A percentile compares a stretch with the other conserved stretches of the same genome.
Conservation (phyloP, 1,140 invertebrate genomes). For the Dendrolimus punctatus region DNA sequence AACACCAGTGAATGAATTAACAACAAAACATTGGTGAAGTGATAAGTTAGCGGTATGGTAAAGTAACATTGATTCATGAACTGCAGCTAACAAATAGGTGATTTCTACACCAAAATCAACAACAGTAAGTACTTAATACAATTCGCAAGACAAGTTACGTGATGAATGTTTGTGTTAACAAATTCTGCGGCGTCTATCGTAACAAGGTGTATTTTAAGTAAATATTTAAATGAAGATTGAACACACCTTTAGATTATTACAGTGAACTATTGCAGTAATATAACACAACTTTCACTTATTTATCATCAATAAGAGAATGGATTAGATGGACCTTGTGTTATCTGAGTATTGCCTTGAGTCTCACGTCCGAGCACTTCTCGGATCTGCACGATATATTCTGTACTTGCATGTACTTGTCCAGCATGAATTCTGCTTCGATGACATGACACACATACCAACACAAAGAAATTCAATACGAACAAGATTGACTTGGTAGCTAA, state of each 20-base stretch:
- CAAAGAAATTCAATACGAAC: conserved; percentile 1
- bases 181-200: no score
- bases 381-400: neutral
- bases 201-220: no score
- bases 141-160: no score
- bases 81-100: conserved; percentile 4
- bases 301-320: conserved; percentile 45
- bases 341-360: conserved; percentile 42
- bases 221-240: no score
- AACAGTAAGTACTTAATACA: no score
- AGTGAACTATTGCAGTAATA: conserved; percentile 1
- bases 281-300: conserved; percentile 48
- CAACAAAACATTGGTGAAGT: conserved; percentile 15
- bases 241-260: no score
- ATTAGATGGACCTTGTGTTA: conserved; percentile 53
- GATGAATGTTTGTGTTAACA: no score
- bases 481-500: no score
- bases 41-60: conserved; percentile 42
- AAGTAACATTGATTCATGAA: conserved; percentile 33
- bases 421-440: neutral
- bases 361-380: conserved; percentile 21
- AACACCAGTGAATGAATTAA: conserved; percentile 11
- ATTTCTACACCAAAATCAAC: no score
- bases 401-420: neutral
- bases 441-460: conserved; percentile 18